These are phyloP conservation scores for Rhamphomyia laevipes DNA, from an alignment of 2,888 invertebrate genomes.

Conservation along the genomic window DNA sequence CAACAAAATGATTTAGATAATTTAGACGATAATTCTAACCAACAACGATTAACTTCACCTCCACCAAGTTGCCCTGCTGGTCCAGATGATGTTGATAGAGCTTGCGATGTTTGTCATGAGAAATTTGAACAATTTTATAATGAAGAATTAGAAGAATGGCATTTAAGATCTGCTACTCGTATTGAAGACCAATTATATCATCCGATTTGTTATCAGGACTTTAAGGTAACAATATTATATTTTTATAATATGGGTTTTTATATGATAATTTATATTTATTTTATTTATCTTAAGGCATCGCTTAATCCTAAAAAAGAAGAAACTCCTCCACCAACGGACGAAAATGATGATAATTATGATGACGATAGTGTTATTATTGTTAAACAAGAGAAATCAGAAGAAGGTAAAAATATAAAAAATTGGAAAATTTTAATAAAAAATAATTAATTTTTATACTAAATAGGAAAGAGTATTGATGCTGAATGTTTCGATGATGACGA, in stretches of 20 bases:
- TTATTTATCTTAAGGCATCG: not conserved
- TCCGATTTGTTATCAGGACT: conserved; percentile 81
- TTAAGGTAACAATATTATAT: conserved; percentile 45
- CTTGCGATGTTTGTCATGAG: conserved; percentile 86
- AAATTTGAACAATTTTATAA: conserved; percentile 91
- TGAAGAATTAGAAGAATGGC: conserved; percentile 97
- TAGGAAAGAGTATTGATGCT: too few species aligned
- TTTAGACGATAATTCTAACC: conserved; percentile 43
- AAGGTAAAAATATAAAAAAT: not conserved
- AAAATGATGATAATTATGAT: conserved; percentile 9
- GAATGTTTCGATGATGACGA: conserved; percentile 47
- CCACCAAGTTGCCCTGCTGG: conserved; percentile 61
- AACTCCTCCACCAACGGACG: not conserved
- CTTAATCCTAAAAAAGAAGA: not conserved
- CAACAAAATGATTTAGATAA: conserved; percentile 42
- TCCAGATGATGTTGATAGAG: conserved; percentile 48
- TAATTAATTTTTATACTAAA: not conserved
- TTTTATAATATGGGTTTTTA: not conserved
- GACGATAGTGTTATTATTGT: conserved; percentile 6
- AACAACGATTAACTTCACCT: conserved; percentile 45
- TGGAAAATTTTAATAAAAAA: not conserved
- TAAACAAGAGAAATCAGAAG: conserved; percentile 5
- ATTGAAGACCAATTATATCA: conserved; percentile 72
- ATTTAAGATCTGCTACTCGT: conserved; percentile 69
- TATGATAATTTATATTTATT: not conserved